These are phyloP conservation scores for Drosophila infuscata DNA, from an alignment of 2,888 invertebrate species.

Conservation along the genomic window DNA sequence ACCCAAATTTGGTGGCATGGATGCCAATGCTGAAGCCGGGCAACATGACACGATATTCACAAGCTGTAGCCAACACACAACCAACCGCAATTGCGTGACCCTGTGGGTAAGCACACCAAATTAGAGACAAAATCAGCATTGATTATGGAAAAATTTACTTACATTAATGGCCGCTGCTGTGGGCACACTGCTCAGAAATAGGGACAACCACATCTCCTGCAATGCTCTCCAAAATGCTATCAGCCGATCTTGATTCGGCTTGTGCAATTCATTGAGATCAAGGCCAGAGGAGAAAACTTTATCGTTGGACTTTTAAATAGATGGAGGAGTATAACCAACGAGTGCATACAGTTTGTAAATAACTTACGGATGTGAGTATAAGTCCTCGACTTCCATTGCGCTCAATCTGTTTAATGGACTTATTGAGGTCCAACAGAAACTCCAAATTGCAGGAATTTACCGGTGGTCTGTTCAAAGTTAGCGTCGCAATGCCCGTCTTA, in stretches of 20 bases:
- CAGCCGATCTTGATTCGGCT: constrained; percentile 89
- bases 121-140: background rate
- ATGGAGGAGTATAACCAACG: background rate
- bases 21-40: constrained; percentile 92
- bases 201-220: constrained; percentile 92
- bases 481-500: constrained; percentile 89
- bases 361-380: constrained; percentile 91
- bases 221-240: constrained; percentile 91
- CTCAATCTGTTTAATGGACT: constrained; percentile 88
- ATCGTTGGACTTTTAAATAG: constrained; percentile 55
- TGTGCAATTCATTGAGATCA: constrained; percentile 94
- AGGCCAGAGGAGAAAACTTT: constrained; percentile 92
- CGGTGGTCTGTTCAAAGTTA: constrained; percentile 91
- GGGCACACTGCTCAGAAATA: constrained; percentile 90
- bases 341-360: no score
- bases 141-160: constrained; percentile 42
- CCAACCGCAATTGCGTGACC: constrained; percentile 94
- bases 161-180: constrained; percentile 95
- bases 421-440: constrained; percentile 88
- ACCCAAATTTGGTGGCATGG: constrained; percentile 94
- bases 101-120: constrained; percentile 83
- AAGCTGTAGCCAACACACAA: constrained; percentile 91
- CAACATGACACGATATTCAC: constrained; percentile 94
- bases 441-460: constrained; percentile 93
- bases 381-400: constrained; percentile 88